Evolutionary conservation across 1,140 invertebrate species (phyloP).

Genomic region (Drosophila nikananu): DNA sequence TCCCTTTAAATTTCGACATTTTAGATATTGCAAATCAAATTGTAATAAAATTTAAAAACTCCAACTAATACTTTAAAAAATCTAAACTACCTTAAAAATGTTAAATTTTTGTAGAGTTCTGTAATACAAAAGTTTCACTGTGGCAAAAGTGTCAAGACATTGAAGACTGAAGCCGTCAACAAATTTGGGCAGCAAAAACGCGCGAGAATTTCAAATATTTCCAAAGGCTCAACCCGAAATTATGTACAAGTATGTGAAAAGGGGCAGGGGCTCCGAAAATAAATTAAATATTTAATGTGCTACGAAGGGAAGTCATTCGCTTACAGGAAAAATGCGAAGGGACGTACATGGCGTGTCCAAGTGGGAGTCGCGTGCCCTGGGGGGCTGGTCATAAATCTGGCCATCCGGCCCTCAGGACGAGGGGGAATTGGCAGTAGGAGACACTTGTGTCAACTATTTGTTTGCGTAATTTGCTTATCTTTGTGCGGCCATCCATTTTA

Average conservation of each 20-base stretch:
- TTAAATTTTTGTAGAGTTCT: neutral
- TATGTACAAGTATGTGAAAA: conserved; percentile 4
- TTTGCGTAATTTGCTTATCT: conserved; percentile 58
- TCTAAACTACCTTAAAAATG: fast-evolving
- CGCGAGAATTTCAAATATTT: conserved; percentile 29
- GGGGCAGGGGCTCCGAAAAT: conserved; percentile 1
- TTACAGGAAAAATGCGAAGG: neutral
- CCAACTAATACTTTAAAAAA: neutral
- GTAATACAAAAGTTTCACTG: neutral
- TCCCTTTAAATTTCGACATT: neutral
- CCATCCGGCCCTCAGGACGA: conserved; percentile 29
- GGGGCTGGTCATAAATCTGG: conserved; percentile 44
- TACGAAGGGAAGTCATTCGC: neutral
- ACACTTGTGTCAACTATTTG: conserved; percentile 56
- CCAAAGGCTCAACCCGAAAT: conserved; percentile 24
- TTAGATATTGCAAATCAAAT: neutral
- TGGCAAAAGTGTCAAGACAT: conserved; percentile 27
- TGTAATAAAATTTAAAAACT: no score
- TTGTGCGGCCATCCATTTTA: conserved; percentile 24
- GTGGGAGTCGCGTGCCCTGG: conserved; percentile 37
- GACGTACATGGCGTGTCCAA: conserved; percentile 42
- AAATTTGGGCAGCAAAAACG: conserved; percentile 19
- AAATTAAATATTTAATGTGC: conserved; percentile 57
- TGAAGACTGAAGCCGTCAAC: conserved; percentile 37
- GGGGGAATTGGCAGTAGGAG: conserved; percentile 20